Evolutionary conservation across 2,113 vertebrate species (phyloP), one percentile per base, ranked within the genome.

Genomic region (Nothobranchius furzeri): DNA sequence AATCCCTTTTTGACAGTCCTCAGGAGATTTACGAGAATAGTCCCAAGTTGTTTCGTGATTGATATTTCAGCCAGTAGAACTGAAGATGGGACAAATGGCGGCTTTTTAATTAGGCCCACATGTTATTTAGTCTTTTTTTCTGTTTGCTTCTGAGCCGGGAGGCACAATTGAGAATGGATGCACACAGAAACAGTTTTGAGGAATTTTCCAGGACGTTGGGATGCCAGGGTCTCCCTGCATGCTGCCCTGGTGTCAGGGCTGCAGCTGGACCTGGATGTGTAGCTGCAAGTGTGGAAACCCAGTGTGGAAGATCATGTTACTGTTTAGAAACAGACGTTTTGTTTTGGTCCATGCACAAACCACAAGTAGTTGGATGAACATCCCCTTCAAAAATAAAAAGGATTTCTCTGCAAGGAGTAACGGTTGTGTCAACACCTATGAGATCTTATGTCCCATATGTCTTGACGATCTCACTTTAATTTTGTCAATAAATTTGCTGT

Each of bases 161-260:
- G 59, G 78, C 76, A 52, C 72, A 71, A 69, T 72, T 15, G 43
- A 30, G 48, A 75, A 75, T 65, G 61, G 66, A 46, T 58, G 64
- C 68, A 35, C 75, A 75, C 50, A 84, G 65, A 87, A 60, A 80
- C 74, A 85, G 56, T 68, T 68, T 80, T 73, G 65, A 74, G 72
- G 81, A 84, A 85, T 81, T 73, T 85, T 82, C 62, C 65, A 87
- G 60, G 64, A 74, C 62, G 61, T 70, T 76, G 35, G 67, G 83
- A 91, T 89, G 79, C 84, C 82, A 80, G 72, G 81, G 88, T 90
- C 92, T 91, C 89, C 87, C 84, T 79, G 69, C 40, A 12, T 61
- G 65, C 61, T 88, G 73, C 75, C 69, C 75, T 56, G 62, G 50
- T 79, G 70, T 83, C 83, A 81, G 52, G 61, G 72, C 61, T 81